phyloP scores from a whole-genome alignment of 2,797 vertebrate genomes.

The Anisognathus igniventris region DNA sequence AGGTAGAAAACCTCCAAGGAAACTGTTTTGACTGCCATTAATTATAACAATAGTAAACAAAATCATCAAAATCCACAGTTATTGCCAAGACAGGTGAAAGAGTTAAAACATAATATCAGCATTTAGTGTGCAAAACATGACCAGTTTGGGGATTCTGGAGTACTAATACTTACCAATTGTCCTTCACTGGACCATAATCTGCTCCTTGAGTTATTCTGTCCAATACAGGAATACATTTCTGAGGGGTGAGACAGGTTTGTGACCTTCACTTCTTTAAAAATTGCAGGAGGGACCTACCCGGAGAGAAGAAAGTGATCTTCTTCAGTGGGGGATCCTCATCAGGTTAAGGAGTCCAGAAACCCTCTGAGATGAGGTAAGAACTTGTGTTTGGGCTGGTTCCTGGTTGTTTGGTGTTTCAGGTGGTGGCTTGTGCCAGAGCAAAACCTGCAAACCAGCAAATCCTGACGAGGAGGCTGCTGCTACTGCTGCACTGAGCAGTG shows the following conservation, averaged over 20 bases:
- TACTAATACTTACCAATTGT: neutral
- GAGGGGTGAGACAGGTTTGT: neutral
- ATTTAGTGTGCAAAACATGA: neutral
- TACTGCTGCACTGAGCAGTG: neutral
- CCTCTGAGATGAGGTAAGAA: neutral
- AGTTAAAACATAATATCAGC: neutral
- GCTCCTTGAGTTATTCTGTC: neutral
- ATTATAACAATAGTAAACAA: neutral
- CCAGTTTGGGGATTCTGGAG: neutral
- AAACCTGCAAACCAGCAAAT: neutral
- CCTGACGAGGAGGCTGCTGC: fast-evolving
- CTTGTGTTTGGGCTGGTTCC: fast-evolving
- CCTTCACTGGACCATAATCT: neutral
- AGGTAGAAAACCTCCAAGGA: neutral
- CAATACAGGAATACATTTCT: neutral
- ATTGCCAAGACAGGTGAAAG: neutral
- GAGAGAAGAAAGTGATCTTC: neutral
- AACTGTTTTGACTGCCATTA: neutral
- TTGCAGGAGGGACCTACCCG: neutral
- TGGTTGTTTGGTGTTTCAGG: neutral
- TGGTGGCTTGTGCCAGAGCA: neutral
- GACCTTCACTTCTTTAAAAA: neutral
- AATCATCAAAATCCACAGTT: neutral
- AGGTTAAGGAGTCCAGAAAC: neutral
- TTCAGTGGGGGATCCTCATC: fast-evolving